A percentile compares a stretch with the other conserved stretches of the same genome.
Conservation (phyloP, 2,888 invertebrate genomes). For the Oscheius sp. region DNA sequence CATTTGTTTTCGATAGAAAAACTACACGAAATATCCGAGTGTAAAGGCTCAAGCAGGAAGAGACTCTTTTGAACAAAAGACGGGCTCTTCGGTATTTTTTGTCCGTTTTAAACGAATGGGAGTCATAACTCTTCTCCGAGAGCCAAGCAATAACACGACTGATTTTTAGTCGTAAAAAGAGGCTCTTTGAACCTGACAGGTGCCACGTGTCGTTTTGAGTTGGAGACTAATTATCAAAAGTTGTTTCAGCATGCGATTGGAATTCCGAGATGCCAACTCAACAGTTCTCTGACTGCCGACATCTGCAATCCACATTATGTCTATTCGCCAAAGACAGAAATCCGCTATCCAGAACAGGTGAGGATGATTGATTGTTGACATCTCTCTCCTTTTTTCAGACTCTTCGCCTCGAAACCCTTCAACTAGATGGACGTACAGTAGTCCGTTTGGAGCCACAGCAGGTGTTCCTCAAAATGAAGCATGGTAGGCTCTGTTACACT, state of each 20-base stretch:
- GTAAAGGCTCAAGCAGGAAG: too few species aligned
- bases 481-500: too few species aligned
- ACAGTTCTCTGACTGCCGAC: constrained; percentile 46
- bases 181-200: too few species aligned
- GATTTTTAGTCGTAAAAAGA: too few species aligned
- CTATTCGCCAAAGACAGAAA: constrained; percentile 60
- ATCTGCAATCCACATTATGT: constrained; percentile 55
- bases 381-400: constrained; percentile 46
- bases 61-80: background rate
- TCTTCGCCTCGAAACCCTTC: constrained; percentile 54
- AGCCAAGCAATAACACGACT: too few species aligned
- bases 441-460: constrained; percentile 67
- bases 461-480: constrained; percentile 60
- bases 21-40: background rate
- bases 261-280: constrained; percentile 53
- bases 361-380: too few species aligned
- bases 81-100: background rate
- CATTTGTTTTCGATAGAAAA: background rate
- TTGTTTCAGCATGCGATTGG: constrained; percentile 49
- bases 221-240: background rate
- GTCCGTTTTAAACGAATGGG: background rate
- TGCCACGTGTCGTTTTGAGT: too few species aligned
- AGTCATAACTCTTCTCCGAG: background rate
- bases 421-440: constrained; percentile 53
- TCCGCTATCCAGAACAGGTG: constrained; percentile 51